Percentiles rank a stretch among this genome's conserved stretches.
Conservation (phyloP, 2,113 vertebrate species). For the Erinaceus europaeus region DNA sequence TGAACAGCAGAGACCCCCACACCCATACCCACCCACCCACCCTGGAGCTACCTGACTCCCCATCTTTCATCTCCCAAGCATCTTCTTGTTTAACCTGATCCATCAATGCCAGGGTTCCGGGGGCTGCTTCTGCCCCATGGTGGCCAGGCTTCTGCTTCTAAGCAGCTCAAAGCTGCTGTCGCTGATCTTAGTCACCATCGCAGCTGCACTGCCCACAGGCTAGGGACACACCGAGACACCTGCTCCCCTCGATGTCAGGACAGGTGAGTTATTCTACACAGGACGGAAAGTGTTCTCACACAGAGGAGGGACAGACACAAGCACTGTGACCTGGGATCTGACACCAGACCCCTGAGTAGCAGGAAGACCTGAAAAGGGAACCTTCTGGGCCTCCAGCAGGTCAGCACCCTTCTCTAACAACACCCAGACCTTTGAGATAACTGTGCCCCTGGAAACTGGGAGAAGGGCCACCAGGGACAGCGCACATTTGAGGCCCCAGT, state of each 20-base stretch:
- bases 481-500: too few species aligned
- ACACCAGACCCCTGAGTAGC: too few species aligned
- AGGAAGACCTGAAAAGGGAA: too few species aligned
- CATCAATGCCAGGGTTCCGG: not conserved
- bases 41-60: too few species aligned
- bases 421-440: too few species aligned
- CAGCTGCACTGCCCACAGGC: not conserved
- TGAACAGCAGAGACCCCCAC: not conserved
- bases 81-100: not conserved
- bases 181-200: not conserved
- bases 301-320: too few species aligned
- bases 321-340: too few species aligned
- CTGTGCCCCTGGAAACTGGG: too few species aligned
- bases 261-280: not conserved
- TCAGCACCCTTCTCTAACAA: too few species aligned
- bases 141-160: not conserved
- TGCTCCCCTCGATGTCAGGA: not conserved
- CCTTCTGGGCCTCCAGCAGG: too few species aligned
- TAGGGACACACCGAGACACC: not conserved
- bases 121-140: not conserved
- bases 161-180: not conserved
- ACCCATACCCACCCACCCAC: not conserved
- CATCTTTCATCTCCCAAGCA: not conserved
- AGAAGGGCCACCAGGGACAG: too few species aligned
- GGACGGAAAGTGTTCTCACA: too few species aligned